phyloP scores from a whole-genome alignment of 2,888 invertebrate genomes.

The Drosophila limbata region DNA sequence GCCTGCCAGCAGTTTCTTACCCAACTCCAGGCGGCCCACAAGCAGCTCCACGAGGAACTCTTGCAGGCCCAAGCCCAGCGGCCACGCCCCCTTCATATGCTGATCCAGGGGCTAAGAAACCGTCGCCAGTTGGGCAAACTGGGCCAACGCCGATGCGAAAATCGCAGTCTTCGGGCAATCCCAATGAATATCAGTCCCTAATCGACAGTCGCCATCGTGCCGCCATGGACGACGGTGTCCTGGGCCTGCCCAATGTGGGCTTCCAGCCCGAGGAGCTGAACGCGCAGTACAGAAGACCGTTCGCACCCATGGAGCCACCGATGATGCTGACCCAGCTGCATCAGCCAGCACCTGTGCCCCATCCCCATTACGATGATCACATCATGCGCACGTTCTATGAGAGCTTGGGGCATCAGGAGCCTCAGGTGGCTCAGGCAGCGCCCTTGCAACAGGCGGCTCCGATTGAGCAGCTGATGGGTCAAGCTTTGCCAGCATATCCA shows the following conservation, averaged over 20 bases:
- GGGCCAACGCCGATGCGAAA: conserved; percentile 3
- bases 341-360: conserved; percentile 16
- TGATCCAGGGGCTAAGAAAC: conserved; percentile 57
- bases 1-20: conserved; percentile 59
- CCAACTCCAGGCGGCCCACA: conserved; percentile 58
- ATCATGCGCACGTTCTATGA: conserved; percentile 75
- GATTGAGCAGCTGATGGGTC: conserved; percentile 16
- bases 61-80: conserved; percentile 61
- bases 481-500: conserved; percentile 4
- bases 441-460: conserved; percentile 11
- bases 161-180: conserved; percentile 14
- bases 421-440: conserved; percentile 27
- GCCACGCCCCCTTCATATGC: conserved; percentile 66
- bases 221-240: conserved; percentile 45
- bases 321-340: conserved; percentile 38
- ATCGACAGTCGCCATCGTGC: conserved; percentile 37
- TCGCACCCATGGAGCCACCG: conserved; percentile 29
- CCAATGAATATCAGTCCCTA: conserved; percentile 14
- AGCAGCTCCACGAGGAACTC: conserved; percentile 50
- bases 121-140: conserved; percentile 31
- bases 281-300: conserved; percentile 33
- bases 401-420: conserved; percentile 41
- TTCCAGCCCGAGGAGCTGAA: conserved; percentile 55
- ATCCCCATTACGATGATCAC: conserved; percentile 65
- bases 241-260: conserved; percentile 53